phyloP scores from a whole-genome alignment of 1,140 invertebrate species.

The Drosophila biarmipes region DNA sequence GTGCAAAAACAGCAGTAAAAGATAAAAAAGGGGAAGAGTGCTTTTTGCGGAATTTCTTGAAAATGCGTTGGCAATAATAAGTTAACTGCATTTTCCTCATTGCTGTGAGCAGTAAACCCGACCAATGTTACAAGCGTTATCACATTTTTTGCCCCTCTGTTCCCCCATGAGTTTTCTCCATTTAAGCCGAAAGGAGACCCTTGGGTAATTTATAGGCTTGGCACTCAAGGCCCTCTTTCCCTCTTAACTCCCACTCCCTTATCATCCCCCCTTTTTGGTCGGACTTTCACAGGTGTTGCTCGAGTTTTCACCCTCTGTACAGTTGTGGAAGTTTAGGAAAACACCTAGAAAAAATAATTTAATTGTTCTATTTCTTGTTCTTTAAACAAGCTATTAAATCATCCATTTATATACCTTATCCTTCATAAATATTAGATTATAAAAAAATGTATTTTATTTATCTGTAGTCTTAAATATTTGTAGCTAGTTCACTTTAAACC shows the following conservation, averaged over 20 bases:
- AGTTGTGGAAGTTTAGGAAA: background rate
- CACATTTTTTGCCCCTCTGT: conserved; percentile 9
- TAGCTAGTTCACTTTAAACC: too few relatives aligned
- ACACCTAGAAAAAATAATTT: background rate
- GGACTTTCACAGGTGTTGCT: conserved; percentile 18
- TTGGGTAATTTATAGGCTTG: conserved; percentile 57
- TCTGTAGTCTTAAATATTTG: too few relatives aligned
- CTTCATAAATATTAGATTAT: too few relatives aligned
- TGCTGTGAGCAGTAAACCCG: conserved; percentile 9
- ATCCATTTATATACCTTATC: background rate
- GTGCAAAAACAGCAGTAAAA: conserved; percentile 12
- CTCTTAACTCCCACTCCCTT: too few relatives aligned
- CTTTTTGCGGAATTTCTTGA: conserved; percentile 29
- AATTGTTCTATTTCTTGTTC: background rate
- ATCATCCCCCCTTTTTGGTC: background rate
- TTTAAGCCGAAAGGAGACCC: conserved; percentile 21
- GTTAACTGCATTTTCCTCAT: conserved; percentile 37
- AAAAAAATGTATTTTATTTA: too few relatives aligned
- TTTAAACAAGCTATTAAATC: too few relatives aligned
- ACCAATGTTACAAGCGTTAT: conserved; percentile 15
- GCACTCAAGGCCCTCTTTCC: conserved; percentile 25
- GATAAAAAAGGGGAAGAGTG: background rate
- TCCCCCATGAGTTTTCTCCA: background rate
- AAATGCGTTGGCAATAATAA: conserved; percentile 28
- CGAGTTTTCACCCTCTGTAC: conserved; percentile 9